A percentile compares a stretch with the other conserved stretches of the same genome.
These are phyloP conservation scores for Sciaenops ocellatus DNA, from an alignment of 2,797 vertebrate species.

Conservation along the genomic window DNA sequence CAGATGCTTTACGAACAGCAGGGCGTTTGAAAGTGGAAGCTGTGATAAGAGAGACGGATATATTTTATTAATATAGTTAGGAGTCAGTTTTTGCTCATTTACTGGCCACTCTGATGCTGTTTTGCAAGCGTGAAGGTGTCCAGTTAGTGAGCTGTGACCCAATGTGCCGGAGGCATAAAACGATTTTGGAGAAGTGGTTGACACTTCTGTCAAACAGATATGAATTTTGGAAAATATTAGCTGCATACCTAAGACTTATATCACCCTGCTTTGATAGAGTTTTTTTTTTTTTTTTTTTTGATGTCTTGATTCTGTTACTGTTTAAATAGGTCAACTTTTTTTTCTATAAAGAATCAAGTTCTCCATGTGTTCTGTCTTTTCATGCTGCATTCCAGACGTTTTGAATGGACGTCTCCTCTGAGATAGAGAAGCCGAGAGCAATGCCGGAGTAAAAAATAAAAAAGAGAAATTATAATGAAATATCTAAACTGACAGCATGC, in stretches of 20 bases:
- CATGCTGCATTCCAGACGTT: background rate
- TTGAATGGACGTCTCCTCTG: conserved; percentile 5
- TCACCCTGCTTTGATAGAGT: background rate
- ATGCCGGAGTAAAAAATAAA: background rate
- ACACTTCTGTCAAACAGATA: background rate
- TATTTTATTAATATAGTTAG: conserved; percentile 7
- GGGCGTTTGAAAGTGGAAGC: background rate
- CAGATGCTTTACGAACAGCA: background rate
- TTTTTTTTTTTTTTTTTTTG: no score
- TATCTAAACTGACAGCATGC: conserved; percentile 11
- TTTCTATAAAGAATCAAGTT: background rate
- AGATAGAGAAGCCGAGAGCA: conserved; percentile 5
- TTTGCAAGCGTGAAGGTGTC: background rate
- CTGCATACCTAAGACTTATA: background rate
- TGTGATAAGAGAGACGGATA: background rate
- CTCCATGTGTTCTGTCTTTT: background rate
- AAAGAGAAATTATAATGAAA: background rate
- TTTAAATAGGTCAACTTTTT: background rate
- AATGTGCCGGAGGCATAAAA: background rate
- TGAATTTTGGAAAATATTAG: conserved; percentile 12
- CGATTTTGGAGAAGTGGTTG: background rate
- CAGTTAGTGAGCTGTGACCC: background rate
- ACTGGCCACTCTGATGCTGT: background rate
- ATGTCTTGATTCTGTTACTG: background rate
- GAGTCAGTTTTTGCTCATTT: conserved; percentile 8